Evolutionary conservation across 1,140 invertebrate species (phyloP).

Genomic region (Orchestia grillus): DNA sequence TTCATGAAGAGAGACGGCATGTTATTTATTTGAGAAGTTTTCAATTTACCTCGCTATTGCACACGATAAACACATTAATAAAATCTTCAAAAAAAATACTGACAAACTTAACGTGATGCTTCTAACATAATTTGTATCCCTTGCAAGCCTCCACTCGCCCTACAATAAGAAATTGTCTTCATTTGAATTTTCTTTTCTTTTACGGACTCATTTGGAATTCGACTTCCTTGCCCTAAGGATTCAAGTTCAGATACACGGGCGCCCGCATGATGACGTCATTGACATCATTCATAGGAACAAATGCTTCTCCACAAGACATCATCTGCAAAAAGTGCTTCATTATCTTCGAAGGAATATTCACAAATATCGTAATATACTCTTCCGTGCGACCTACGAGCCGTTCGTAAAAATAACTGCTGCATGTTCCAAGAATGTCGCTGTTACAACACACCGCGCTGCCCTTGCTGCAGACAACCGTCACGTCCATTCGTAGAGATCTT

Average conservation of each 20-base stretch:
- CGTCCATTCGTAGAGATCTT: constrained; percentile 15
- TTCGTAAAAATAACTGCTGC: constrained; percentile 27
- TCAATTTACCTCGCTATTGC: background rate
- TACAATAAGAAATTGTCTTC: background rate
- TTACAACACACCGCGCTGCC: constrained; percentile 36
- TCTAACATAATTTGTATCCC: background rate
- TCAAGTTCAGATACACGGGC: constrained; percentile 45
- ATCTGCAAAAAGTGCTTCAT: constrained; percentile 48
- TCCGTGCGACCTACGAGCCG: constrained; percentile 13
- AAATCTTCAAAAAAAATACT: background rate
- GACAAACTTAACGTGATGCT: background rate
- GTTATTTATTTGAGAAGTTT: background rate
- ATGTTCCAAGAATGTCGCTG: constrained; percentile 30
- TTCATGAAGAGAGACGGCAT: background rate
- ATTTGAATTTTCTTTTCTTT: too few relatives aligned
- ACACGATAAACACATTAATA: background rate
- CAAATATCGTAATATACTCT: constrained; percentile 10
- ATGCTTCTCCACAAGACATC: constrained; percentile 46
- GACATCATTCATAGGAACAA: constrained; percentile 44
- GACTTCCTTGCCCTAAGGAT: background rate
- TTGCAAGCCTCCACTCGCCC: background rate
- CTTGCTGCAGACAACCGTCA: constrained; percentile 14
- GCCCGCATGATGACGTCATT: constrained; percentile 30
- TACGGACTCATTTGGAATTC: too few relatives aligned
- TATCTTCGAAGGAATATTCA: constrained; percentile 47